Percentiles rank a stretch among this genome's conserved stretches.
Evolutionary conservation across 1,140 invertebrate genomes (phyloP).

Genomic region (Neotoxoptera formosana): DNA sequence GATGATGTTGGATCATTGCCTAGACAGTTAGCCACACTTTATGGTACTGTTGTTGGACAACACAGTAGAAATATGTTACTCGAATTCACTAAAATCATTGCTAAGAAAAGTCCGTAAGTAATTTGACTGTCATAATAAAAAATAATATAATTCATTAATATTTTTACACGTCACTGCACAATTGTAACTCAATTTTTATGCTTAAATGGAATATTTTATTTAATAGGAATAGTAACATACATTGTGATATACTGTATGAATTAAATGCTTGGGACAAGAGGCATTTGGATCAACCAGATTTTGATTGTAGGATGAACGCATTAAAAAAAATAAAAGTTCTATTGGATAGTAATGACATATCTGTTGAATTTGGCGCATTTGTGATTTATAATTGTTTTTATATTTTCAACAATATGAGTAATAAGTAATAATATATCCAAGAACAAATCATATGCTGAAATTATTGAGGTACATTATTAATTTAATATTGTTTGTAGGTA

Average conservation of each 20-base stretch:
- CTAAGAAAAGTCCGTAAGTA: conserved; percentile 47
- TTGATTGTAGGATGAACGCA: conserved; percentile 77
- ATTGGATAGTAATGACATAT: conserved; percentile 67
- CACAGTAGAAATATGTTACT: conserved; percentile 68
- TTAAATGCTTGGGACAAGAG: conserved; percentile 87
- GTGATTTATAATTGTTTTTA: conserved; percentile 84
- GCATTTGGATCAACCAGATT: conserved; percentile 93
- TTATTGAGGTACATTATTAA: conserved; percentile 19
- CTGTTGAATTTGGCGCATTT: conserved; percentile 74
- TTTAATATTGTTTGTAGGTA: conserved; percentile 64
- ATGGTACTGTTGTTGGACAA: conserved; percentile 69
- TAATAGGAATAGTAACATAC: conserved; percentile 23
- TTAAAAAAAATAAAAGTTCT: conserved; percentile 73
- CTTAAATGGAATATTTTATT: not conserved
- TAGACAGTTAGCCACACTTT: conserved; percentile 71
- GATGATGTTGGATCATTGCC: conserved; percentile 72
- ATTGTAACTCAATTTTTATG: not conserved
- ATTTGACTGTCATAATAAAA: not conserved
- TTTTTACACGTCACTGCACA: not conserved
- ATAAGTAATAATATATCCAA: conserved; percentile 53
- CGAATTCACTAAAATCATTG: conserved; percentile 50
- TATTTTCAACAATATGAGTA: conserved; percentile 71
- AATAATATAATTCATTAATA: not conserved
- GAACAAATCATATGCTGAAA: not conserved
- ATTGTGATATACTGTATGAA: conserved; percentile 60